Percentiles rank a stretch among this genome's conserved stretches.
These are phyloP conservation scores for Rousettus leschenaultii DNA, from an alignment of 2,113 vertebrate genomes.

Conservation along the genomic window DNA sequence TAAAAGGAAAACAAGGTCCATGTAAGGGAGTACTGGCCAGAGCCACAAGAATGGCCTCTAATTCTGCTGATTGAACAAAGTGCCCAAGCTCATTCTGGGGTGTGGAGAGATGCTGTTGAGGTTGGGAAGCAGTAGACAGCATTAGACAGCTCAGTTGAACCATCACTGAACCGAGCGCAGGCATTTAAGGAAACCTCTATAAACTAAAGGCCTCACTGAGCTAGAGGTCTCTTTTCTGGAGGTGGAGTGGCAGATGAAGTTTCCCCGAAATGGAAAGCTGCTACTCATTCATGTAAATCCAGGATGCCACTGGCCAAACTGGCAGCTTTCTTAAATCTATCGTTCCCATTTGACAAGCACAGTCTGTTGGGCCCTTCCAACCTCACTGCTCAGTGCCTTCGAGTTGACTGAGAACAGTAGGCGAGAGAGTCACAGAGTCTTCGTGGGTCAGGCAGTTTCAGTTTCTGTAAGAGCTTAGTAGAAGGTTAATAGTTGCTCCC, in stretches of 20 bases:
- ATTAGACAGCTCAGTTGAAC: not conserved
- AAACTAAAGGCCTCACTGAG: not conserved
- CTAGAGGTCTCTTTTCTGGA: not conserved
- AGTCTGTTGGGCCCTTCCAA: not conserved
- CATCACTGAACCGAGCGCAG: not conserved
- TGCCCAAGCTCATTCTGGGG: not conserved
- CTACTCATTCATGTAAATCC: not conserved
- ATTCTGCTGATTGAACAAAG: not conserved
- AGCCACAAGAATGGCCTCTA: not conserved
- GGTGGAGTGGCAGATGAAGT: not conserved
- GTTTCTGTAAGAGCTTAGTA: not conserved
- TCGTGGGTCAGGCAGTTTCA: not conserved
- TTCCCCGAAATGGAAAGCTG: not conserved
- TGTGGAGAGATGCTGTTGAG: not conserved
- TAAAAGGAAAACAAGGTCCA: not conserved
- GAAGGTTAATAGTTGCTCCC: not conserved
- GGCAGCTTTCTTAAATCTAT: not conserved
- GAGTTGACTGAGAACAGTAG: not conserved
- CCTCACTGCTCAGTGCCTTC: not conserved
- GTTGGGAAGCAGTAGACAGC: not conserved
- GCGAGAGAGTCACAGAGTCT: not conserved
- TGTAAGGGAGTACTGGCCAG: not conserved
- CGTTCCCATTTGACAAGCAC: not conserved
- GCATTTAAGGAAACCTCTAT: not conserved
- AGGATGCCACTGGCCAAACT: not conserved